Evolutionary conservation across 2,797 vertebrate genomes (phyloP).

Genomic region (Bryconaethiops microstoma): DNA sequence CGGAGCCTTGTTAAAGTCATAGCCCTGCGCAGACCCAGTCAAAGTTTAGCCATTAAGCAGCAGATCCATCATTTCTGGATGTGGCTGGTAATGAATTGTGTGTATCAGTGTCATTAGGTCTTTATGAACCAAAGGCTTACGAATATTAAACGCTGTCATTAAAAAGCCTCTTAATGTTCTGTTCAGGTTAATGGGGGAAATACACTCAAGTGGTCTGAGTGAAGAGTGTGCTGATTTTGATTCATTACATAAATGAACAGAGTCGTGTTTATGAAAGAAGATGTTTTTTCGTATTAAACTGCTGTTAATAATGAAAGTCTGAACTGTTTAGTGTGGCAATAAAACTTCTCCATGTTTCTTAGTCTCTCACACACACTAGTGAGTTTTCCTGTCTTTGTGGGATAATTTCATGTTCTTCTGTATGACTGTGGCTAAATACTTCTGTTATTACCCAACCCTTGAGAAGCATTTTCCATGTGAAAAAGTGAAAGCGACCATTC

Average conservation of each 20-base stretch:
- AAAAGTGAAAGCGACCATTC: too few species aligned
- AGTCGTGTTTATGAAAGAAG: conserved; percentile 15
- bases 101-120: conserved; percentile 71
- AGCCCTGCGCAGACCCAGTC: conserved; percentile 56
- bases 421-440: too few species aligned
- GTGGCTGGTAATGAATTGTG: conserved; percentile 69
- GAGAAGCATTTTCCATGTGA: too few species aligned
- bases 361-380: conserved; percentile 34
- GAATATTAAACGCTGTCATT: conserved; percentile 63
- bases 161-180: conserved; percentile 66
- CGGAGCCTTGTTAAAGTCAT: conserved; percentile 65
- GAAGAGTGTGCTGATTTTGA: conserved; percentile 57
- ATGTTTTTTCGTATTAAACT: conserved; percentile 19
- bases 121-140: conserved; percentile 66
- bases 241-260: conserved; percentile 54
- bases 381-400: too few species aligned
- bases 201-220: conserved; percentile 60
- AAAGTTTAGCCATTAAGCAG: conserved; percentile 73
- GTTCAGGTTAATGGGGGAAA: conserved; percentile 64
- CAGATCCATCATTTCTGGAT: conserved; percentile 70
- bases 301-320: conserved; percentile 18
- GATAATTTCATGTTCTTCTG: too few species aligned
- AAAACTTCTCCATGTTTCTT: neutral
- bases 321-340: conserved; percentile 17
- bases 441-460: too few species aligned